Evolutionary conservation across 2,113 vertebrate genomes (phyloP), one percentile per base, ranked within the genome.

Genomic region (Saguinus imperator): DNA sequence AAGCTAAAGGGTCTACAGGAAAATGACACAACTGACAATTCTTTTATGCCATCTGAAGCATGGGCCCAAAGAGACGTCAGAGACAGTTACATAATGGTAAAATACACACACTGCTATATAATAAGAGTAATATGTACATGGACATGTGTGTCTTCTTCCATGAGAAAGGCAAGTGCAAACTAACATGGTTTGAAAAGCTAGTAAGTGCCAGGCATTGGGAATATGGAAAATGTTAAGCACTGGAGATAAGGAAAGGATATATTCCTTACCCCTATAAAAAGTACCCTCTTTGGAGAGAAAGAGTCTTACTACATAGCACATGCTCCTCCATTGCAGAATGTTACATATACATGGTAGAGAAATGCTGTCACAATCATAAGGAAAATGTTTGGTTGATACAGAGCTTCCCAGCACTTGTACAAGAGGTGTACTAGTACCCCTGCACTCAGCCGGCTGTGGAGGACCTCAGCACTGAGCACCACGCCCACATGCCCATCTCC

Each of bases 391-490:
- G 50, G 21, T 6, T 13, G 64, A 48, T 0, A 37, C 4, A 11
- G 0, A 0, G 48, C 45, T 86, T 66, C 57, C 43, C 61, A 40
- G 13, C 0, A 8, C 23, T 21, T 45, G 5, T 35, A 7, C 1
- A 5, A 25, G 27, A 61, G 37, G 50, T 58, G 5, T 21, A 8
- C 43, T 37, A 37, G 32, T 29, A 52, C 2, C 8, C 21, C 21
- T 10, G 50, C 25, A 4, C 27, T 3, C 0, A 13, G 86, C 17
- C 40, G 9, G 32, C 72, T 32, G 25, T 12, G 50, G 8, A 52
- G 80, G 37, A 11, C 57, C 2, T 7, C 10, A 1, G n/a, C 1
- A 0, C 16, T 1, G 13, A 8, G 18, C 35, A 18, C 17, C 4
- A 2, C 0, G 1, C 11, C 37, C 48, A 29, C 5, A 3, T 4